A percentile compares a stretch with the other conserved stretches of the same genome.
These are phyloP conservation scores for Trichacis sp. DNA, from an alignment of 2,888 invertebrate species.

Conservation along the genomic window DNA sequence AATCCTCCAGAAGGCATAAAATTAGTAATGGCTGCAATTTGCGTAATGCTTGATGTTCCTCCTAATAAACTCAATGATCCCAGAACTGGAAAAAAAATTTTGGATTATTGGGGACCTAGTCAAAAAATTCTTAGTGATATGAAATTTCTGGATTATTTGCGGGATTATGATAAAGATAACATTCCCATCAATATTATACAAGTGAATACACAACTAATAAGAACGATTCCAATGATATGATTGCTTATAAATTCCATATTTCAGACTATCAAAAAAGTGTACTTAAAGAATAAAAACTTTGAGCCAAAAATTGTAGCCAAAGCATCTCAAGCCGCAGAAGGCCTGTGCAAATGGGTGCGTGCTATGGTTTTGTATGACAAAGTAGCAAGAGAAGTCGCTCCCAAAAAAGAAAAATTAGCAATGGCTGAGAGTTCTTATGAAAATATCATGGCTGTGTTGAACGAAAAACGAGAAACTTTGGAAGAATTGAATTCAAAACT, in stretches of 20 bases:
- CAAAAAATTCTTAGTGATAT: conserved; percentile 85
- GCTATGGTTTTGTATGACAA: conserved; percentile 91
- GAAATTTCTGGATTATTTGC: conserved; percentile 80
- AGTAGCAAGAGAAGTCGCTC: conserved; percentile 74
- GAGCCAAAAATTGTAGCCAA: conserved; percentile 85
- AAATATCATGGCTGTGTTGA: conserved; percentile 85
- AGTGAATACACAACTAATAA: no score
- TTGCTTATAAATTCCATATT: not conserved
- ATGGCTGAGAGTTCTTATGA: conserved; percentile 86
- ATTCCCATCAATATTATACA: conserved; percentile 80
- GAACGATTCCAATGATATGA: no score
- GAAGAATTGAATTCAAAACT: conserved; percentile 82
- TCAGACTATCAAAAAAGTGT: conserved; percentile 53
- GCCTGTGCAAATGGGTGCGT: conserved; percentile 90
- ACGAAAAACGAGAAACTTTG: conserved; percentile 85
- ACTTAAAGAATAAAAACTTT: conserved; percentile 77
- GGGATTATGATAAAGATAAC: conserved; percentile 88
- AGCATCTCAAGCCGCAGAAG: conserved; percentile 95
- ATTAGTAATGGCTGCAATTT: conserved; percentile 90
- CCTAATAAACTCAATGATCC: conserved; percentile 84
- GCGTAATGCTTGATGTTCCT: conserved; percentile 84
- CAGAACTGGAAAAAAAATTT: conserved; percentile 75
- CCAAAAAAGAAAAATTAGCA: conserved; percentile 85
- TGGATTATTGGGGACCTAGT: conserved; percentile 89
- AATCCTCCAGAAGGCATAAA: conserved; percentile 87